These are phyloP conservation scores for Sarcophaga bullata DNA, from an alignment of 1,140 invertebrate species.

Conservation along the genomic window DNA sequence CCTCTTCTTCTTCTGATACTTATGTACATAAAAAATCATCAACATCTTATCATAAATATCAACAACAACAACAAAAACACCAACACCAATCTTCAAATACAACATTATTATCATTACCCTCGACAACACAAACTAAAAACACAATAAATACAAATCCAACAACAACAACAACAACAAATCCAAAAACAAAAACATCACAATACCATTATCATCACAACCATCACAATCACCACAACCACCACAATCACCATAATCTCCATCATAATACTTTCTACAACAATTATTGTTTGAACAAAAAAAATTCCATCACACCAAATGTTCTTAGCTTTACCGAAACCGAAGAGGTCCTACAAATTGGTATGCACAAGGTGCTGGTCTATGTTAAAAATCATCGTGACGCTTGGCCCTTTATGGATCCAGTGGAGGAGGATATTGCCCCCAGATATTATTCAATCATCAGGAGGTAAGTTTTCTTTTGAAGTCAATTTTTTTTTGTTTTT, in stretches of 20 bases:
- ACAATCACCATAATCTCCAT: constrained; percentile 42
- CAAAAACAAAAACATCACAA: no score
- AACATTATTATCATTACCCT: constrained; percentile 50
- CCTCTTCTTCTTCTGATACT: constrained; percentile 3
- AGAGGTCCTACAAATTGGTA: constrained; percentile 85
- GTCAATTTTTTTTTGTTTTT: no score
- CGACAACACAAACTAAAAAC: neutral
- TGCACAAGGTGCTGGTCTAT: constrained; percentile 88
- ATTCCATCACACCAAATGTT: constrained; percentile 64
- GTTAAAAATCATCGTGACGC: constrained; percentile 88
- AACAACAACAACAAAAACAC: constrained; percentile 31
- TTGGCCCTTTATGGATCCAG: constrained; percentile 91
- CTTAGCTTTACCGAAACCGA: constrained; percentile 79
- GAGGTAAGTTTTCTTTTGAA: constrained; percentile 52
- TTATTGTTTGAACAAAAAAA: constrained; percentile 58
- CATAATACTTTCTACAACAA: constrained; percentile 46
- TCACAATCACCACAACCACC: constrained; percentile 46
- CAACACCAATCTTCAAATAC: constrained; percentile 51
- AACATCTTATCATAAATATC: constrained; percentile 39
- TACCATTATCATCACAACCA: constrained; percentile 56
- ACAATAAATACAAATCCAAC: no score
- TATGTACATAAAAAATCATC: constrained; percentile 43
- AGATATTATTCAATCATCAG: constrained; percentile 83
- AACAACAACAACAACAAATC: no score
- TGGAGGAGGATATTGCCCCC: constrained; percentile 90